These are phyloP conservation scores for Mastomys coucha DNA, from an alignment of 2,113 vertebrate species.

Conservation along the genomic window DNA sequence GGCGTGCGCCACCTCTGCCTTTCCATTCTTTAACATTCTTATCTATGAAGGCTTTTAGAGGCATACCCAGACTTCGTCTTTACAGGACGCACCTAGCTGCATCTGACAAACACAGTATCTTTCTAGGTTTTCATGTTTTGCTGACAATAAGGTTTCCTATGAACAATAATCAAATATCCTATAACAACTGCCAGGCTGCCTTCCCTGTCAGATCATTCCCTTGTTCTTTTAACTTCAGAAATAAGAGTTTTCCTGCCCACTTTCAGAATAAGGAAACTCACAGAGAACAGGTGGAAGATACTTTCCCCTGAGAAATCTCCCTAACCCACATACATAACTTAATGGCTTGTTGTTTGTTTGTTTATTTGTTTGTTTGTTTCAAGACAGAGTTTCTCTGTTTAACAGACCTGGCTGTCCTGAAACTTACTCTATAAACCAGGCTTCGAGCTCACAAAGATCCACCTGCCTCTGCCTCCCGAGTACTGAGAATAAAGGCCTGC, in stretches of 20 bases:
- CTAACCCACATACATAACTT: not conserved
- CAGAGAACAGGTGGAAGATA: not conserved
- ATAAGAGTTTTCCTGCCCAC: not conserved
- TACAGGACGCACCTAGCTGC: too few species aligned
- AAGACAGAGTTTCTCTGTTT: not conserved
- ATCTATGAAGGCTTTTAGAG: too few species aligned
- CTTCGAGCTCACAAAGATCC: not conserved
- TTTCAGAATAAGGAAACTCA: slow-evolving; percentile 10
- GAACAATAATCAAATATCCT: too few species aligned
- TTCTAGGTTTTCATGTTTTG: too few species aligned
- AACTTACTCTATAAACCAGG: not conserved
- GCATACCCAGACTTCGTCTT: too few species aligned
- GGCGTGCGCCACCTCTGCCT: too few species aligned
- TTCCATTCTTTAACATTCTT: too few species aligned
- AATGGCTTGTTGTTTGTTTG: not conserved
- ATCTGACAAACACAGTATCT: too few species aligned
- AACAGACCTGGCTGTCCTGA: not conserved
- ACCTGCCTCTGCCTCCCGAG: not conserved
- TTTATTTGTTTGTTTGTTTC: not conserved
- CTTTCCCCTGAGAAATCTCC: not conserved
- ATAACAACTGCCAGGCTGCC: too few species aligned
- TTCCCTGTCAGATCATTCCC: too few species aligned
- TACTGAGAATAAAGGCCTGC: not conserved
- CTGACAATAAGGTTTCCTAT: too few species aligned
- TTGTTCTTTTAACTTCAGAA: not conserved